Evolutionary conservation across 2,113 vertebrate genomes (phyloP), one percentile per base, ranked within the genome.

Genomic region (Tretioscincus oriximinensis): DNA sequence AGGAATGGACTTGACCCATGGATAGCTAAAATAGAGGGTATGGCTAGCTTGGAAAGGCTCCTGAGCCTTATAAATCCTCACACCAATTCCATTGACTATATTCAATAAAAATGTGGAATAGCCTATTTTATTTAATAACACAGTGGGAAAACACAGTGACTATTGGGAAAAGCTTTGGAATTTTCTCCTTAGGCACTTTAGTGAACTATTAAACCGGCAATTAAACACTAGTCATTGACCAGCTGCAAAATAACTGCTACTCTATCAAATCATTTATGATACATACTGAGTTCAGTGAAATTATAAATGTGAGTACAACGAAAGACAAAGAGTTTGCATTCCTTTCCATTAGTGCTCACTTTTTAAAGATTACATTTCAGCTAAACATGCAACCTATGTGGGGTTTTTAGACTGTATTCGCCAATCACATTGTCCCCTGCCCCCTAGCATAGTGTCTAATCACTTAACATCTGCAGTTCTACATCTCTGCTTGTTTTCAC

Each of bases 181-280:
- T 83, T 82, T 86, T 93, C 88, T 88, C 81, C 61, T 76, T 87
- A 89, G 85, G 90, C 85, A 84, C 84, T 88, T 88, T 95, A 95
- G 95, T 87, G 76, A 93, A 77, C 86, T 87, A 92, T 95, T 93
- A 92, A 87, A 86, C 85, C 87, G 84, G 89, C 92, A 94, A 94
- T 94, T 92, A 94, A 91, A 92, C 81, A 92, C 82, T 81, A 87
- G 87, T 84, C 73, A 88, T 83, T 92, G 85, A 88, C 86, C 93
- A 82, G 86, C 63, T 90, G 86, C 83, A 92, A 41, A 90, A 85
- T 86, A 87, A 93, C n/a, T 81, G 64, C 81, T 83, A 80, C 58
- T 93, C 90, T 83, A 87, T 78, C 86, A 90, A 86, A 85, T 89
- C 74, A 71, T 88, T 93, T 93, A 95, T 94, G 90, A 93, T 51